phyloP scores from a whole-genome alignment of 2,888 invertebrate species.

The Drosophila affinis region DNA sequence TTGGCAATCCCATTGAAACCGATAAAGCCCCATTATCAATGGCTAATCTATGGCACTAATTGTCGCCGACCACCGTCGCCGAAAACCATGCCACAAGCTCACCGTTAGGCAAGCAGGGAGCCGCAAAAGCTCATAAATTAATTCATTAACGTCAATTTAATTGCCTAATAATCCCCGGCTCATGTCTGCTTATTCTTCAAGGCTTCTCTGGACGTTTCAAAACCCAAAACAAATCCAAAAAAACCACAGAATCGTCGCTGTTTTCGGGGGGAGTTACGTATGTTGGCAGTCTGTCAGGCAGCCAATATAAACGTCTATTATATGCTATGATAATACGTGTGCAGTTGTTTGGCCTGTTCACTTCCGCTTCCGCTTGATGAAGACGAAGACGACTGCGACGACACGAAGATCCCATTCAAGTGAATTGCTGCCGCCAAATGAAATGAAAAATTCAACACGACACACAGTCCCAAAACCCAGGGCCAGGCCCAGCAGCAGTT shows the following conservation, averaged over 20 bases:
- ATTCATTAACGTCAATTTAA: conserved; percentile 79
- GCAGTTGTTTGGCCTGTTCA: conserved; percentile 74
- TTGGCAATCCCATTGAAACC: conserved; percentile 9
- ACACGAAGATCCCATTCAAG: conserved; percentile 80
- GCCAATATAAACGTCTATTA: conserved; percentile 72
- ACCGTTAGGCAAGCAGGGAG: conserved; percentile 43
- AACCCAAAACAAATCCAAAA: conserved; percentile 5
- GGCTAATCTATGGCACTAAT: conserved; percentile 49
- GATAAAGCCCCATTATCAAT: conserved; percentile 37
- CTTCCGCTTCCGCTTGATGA: conserved; percentile 70
- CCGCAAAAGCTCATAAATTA: conserved; percentile 75
- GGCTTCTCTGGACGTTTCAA: conserved; percentile 12
- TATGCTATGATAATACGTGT: conserved; percentile 60
- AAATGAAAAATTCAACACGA: conserved; percentile 81
- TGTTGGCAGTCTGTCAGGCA: conserved; percentile 29
- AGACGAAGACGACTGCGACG: conserved; percentile 64
- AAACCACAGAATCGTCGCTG: conserved; percentile 20
- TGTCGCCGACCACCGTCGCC: conserved; percentile 36
- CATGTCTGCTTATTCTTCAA: conserved; percentile 25
- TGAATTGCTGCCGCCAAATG: conserved; percentile 82
- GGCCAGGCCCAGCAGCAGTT: conserved; percentile 2
- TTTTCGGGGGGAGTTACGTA: conserved; percentile 14
- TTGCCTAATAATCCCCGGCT: conserved; percentile 61
- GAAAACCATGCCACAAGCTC: conserved; percentile 36
- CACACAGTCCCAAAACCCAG: conserved; percentile 52